Percentiles rank a stretch among this genome's conserved stretches.
Conservation (phyloP, 2,888 invertebrate genomes). For the Dione juno region DNA sequence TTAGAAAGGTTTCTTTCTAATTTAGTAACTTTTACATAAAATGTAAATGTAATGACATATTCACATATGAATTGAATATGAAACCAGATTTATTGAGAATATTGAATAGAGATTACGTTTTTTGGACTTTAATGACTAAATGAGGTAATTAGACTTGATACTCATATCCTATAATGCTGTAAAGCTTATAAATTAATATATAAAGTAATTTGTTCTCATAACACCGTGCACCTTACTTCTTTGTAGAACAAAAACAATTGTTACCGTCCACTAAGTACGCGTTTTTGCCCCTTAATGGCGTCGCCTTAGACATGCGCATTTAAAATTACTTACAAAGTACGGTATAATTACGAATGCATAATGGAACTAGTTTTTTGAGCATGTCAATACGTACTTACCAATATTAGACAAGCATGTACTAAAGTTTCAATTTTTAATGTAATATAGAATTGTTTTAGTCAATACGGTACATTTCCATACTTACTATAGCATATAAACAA, state of each 20-base stretch:
- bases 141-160: neutral
- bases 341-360: conserved; percentile 46
- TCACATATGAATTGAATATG: no score
- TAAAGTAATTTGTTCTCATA: conserved; percentile 14
- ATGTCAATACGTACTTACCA: conserved; percentile 44
- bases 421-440: neutral
- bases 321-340: conserved; percentile 48
- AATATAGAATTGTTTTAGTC: no score
- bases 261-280: conserved; percentile 37
- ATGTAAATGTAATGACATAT: no score
- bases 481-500: no score
- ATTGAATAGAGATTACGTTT: neutral
- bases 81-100: neutral
- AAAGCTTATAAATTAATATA: conserved; percentile 15
- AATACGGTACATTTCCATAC: no score
- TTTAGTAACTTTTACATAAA: no score
- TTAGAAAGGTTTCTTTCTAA: no score
- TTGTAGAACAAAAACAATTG: conserved; percentile 28
- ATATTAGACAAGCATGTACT: conserved; percentile 47
- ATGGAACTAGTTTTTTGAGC: conserved; percentile 39
- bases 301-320: conserved; percentile 47
- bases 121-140: neutral
- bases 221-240: neutral
- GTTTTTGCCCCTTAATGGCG: conserved; percentile 47
- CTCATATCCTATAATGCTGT: neutral